Base-by-base conservation (phyloP, 2,797 vertebrate genomes). In the Pseudochaenichthys georgianus region DNA sequence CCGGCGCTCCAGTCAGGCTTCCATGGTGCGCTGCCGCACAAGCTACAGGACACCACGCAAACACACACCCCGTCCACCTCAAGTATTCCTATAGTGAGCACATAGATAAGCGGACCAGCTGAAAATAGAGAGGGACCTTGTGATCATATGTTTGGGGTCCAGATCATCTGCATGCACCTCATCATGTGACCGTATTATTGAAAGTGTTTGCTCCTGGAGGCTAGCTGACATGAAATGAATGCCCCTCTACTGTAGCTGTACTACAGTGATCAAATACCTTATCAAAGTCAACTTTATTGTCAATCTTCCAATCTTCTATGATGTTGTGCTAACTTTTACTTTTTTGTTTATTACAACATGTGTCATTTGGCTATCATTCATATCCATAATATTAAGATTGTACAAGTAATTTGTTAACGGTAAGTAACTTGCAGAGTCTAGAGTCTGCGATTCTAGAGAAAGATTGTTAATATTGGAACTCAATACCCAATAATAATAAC, bases 81-180 rank as follows among this genome's bases (percentile, higher is more conserved):
- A 81, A 68, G 59, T 58, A 78, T 59, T 75, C 66, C 72, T 47
- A 41, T 34, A 75, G 69, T 69, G 62, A 80, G 63, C 59, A 60
- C 46, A 60, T 5, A 31, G 59, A 76, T 72, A 58, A 65, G 66
- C 3, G 3, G 52, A 50, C 74, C 50, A 21, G 68, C 86, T 73
- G 72, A 69, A 89, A 90, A 91, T 84, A 87, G 80, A 80, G 55
- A 58, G 66, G 57, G 67, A 80, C 68, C 60, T 60, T 82, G 68
- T 57, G 83, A 79, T 85, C 75, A 70, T 69, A 64, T 73, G 76
- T 78, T 78, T 64, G 69, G 47, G 55, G 47, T 75, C 31, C 52
- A 41, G 61, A 66, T 70, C 74, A 72, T 87, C 64, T 46, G 21
- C 41, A 68, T 65, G 51, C 60, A 70, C 80, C 46, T 57, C 43